Base-by-base conservation (phyloP, 2,113 vertebrate species). In the Lampris incognitus region DNA sequence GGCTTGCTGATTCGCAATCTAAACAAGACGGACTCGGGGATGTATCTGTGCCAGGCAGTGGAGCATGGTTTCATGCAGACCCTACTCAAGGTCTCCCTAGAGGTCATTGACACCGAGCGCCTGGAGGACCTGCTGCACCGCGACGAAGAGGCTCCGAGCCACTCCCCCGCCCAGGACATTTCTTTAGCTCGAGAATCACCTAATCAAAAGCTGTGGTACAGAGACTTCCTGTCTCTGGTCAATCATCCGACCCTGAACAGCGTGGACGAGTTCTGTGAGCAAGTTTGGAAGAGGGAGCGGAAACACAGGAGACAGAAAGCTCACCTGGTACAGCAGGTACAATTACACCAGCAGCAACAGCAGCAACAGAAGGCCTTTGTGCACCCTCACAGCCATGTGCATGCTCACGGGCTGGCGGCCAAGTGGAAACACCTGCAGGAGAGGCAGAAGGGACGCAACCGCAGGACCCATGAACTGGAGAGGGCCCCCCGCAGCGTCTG, bases 361-460 rank as follows among this genome's bases (percentile, higher is more conserved):
- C 64, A 76, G 46, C 68, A 59, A 10, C 86, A 90, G 75, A 87
- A 89, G 78, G 73, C 59, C 38, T 66, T 62, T 36, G 55, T 78
- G 69, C 89, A 82, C 40, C 79, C 89, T 69, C 91, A 85, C 74
- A 72, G 71, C 46, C 92, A 92, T 78, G 83, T 90, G 67, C 90
- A 93, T 2, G 55, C 86, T 65, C 92, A 91, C 67, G 89, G 89
- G 46, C 78, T 92, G 71, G 80, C 95, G 90, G 79, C 95, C 88
- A 99, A 98, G 76, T 99, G 97, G 98, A 99, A 98, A 91, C 97
- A 97, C 89, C 94, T 98, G 91, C 98, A 98, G 74, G 98, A 99
- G 78, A 96, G 94, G 81, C 98, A 99, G 95, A 99, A 97, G 90
- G 97, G 97, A 64, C 96, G 98, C 81, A 99, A 99, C 82, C 95